These are phyloP conservation scores for Tenthredo livida DNA, from an alignment of 2,888 invertebrate species.

Conservation along the genomic window DNA sequence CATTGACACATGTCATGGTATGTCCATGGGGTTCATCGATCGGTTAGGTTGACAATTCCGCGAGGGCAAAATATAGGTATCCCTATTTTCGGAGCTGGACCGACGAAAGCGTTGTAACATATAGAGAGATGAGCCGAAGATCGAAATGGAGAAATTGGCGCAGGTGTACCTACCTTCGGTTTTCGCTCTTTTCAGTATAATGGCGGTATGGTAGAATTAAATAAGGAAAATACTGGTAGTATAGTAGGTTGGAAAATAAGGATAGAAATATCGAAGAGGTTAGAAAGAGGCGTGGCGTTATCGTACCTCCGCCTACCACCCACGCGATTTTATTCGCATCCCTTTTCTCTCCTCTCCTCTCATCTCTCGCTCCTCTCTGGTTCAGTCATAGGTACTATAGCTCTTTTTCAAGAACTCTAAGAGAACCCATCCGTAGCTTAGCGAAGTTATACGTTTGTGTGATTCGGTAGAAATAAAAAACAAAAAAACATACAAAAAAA, in stretches of 20 bases:
- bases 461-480: not conserved
- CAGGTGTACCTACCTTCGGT: not conserved
- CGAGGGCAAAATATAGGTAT: too few species aligned
- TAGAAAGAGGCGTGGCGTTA: conserved; percentile 40
- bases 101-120: too few species aligned
- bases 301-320: conserved; percentile 45
- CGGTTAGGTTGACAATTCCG: too few species aligned
- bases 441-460: not conserved
- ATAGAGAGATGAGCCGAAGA: too few species aligned
- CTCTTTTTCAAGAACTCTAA: conserved; percentile 14
- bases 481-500: not conserved
- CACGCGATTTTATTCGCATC: conserved; percentile 40
- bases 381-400: too few species aligned
- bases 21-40: too few species aligned
- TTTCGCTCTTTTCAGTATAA: too few species aligned
- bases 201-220: not conserved
- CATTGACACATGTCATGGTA: too few species aligned
- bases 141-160: not conserved
- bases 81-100: too few species aligned
- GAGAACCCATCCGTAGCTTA: not conserved
- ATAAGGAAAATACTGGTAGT: not conserved
- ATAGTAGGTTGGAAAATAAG: not conserved
- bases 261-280: not conserved
- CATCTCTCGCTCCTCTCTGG: not conserved
- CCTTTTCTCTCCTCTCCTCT: not conserved